Percentiles rank a stretch among this genome's conserved stretches.
phyloP scores from a whole-genome alignment of 2,113 vertebrate genomes.

The Scalopus aquaticus region DNA sequence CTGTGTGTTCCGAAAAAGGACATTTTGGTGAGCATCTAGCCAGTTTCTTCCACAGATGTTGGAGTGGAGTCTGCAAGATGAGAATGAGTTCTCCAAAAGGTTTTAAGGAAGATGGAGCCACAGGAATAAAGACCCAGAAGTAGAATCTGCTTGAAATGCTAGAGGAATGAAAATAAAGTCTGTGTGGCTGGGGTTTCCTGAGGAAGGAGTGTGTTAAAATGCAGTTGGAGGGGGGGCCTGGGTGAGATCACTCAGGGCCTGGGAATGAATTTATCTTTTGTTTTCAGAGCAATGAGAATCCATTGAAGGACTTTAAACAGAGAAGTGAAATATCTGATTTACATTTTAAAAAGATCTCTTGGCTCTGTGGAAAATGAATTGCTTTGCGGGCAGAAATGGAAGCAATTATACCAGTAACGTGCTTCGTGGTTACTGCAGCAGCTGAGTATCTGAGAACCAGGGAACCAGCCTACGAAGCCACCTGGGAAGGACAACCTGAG shows the following conservation, averaged over 20 bases:
- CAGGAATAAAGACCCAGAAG: not conserved
- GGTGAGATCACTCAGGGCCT: not conserved
- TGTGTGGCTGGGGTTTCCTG: not conserved
- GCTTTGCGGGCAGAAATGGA: not conserved
- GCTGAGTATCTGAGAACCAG: not conserved
- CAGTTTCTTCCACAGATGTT: not conserved
- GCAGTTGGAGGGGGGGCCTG: not conserved
- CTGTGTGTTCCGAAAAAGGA: not conserved
- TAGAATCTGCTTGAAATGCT: not conserved
- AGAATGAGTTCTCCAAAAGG: not conserved
- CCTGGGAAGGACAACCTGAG: not conserved
- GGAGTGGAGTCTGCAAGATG: not conserved
- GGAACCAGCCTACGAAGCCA: slow-evolving; percentile 24
- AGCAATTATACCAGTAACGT: not conserved
- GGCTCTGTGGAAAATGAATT: slow-evolving; percentile 7
- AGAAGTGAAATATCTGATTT: slow-evolving; percentile 52
- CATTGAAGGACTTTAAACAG: slow-evolving; percentile 36
- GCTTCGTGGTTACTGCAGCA: not conserved
- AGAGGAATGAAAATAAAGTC: not conserved
- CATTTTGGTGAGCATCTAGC: not conserved
- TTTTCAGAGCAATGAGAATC: slow-evolving; percentile 22
- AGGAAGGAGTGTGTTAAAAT: not conserved
- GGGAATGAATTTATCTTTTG: slow-evolving; percentile 50
- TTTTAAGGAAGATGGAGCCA: not conserved
- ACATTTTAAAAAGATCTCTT: slow-evolving; percentile 60